Evolutionary conservation across 2,113 vertebrate species (phyloP), one percentile per base, ranked within the genome.

Genomic region (Canis aureus): DNA sequence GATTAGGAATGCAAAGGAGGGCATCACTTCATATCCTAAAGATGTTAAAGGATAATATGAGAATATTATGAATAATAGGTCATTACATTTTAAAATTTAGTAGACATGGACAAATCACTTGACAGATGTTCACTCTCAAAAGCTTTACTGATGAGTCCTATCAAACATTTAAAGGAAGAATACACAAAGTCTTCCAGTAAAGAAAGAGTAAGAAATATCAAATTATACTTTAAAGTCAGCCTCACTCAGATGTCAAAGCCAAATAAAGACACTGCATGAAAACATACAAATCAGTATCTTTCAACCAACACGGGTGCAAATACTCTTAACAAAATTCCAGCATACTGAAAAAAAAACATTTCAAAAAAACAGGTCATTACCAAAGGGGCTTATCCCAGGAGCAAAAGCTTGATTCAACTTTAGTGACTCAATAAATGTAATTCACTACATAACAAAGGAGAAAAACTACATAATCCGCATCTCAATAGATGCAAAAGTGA

Each of bases 71-170:
- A 76, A 86, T 5, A 85, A 67, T 8, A 71, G 22, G 25, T 64
- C 23, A 89, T 79, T 69, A 89, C 22, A 85, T 49, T 84, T 89
- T 85, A 93, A 95, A 85, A 81, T 73, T 74, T 59, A 78, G 69
- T 78, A 59, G 29, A 73, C 64, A 85, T 35, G 38, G 32, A 86
- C 8, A 71, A 62, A 89, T 64, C 62, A 78, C n/a, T 76, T 88
- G 5, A 69, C 19, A 95, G 64, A 57, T 60, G 55, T 38, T 66
- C 84, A 84, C 51, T 43, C 43, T 43, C 43, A 43, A 43, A 43
- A 43, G 23, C 22, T 89, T 88, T 38, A 66, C 17, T 93, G 67
- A 88, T 83, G 25, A 89, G 79, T 69, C 16, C 3, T 66, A 49
- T 51, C 51, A 89, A 57, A 91, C 19, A 73, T 73, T 91, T 59